These are phyloP conservation scores for Spinus pinus DNA, from an alignment of 2,797 vertebrate species.

Conservation along the genomic window DNA sequence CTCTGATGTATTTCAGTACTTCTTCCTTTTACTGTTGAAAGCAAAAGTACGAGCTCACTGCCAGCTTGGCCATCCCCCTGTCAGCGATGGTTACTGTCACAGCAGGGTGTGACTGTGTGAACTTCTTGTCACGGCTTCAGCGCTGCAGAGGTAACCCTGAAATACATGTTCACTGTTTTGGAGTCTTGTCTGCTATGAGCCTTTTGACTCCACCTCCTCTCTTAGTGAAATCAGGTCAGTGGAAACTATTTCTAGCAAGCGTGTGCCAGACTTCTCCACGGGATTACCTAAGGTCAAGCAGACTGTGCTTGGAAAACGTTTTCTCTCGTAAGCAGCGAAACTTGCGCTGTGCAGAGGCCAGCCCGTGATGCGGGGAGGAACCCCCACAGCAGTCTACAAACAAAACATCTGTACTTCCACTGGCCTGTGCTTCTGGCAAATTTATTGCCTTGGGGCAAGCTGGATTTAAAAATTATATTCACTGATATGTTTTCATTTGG, in stretches of 20 bases:
- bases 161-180: background rate
- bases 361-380: fast-evolving
- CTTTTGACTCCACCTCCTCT: conserved; percentile 47
- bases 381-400: background rate
- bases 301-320: background rate
- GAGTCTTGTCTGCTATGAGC: background rate
- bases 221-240: conserved; percentile 59
- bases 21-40: background rate
- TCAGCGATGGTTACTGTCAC: background rate
- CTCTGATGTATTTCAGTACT: background rate
- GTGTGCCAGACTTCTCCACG: background rate
- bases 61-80: background rate
- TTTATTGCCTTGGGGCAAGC: background rate
- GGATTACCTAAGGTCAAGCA: conserved; percentile 51
- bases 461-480: background rate
- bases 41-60: background rate
- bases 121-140: background rate
- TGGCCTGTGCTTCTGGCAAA: background rate
- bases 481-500: background rate
- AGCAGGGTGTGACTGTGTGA: background rate
- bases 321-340: fast-evolving
- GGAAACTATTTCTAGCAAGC: conserved; percentile 54
- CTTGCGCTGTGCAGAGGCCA: background rate
- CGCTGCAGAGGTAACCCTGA: background rate
- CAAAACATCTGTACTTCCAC: background rate